A percentile compares a stretch with the other conserved stretches of the same genome.
phyloP scores from a whole-genome alignment of 2,888 invertebrate species.

The Melinaea marsaeus region DNA sequence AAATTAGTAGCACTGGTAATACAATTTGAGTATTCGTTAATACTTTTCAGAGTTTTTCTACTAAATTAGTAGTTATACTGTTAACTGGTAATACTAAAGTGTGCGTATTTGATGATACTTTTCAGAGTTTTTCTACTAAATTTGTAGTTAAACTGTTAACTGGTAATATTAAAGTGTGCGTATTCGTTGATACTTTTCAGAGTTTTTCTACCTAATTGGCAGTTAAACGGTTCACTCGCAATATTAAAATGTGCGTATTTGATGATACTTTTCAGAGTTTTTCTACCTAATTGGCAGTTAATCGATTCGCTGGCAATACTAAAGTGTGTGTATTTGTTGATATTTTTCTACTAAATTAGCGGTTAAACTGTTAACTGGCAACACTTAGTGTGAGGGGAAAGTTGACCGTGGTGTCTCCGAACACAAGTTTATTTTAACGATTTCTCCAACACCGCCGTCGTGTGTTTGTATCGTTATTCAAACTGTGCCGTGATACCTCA shows the following conservation, averaged over 20 bases:
- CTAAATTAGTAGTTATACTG: neutral
- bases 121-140: too few species aligned
- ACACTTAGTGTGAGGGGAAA: constrained; percentile 26
- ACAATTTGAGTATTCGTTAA: too few species aligned
- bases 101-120: too few species aligned
- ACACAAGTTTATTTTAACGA: constrained; percentile 20
- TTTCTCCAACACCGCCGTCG: constrained; percentile 14
- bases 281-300: neutral
- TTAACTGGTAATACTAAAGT: constrained; percentile 18
- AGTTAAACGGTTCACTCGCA: constrained; percentile 11
- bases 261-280: neutral
- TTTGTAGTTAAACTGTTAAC: too few species aligned
- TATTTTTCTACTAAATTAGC: too few species aligned
- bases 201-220: constrained; percentile 5
- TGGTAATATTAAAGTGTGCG: too few species aligned
- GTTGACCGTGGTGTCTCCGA: constrained; percentile 21
- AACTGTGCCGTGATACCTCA: constrained; percentile 12
- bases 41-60: constrained; percentile 3
- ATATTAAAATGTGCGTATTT: constrained; percentile 6
- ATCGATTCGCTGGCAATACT: constrained; percentile 18
- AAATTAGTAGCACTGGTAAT: too few species aligned
- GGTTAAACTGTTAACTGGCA: constrained; percentile 10
- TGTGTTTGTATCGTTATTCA: constrained; percentile 13
- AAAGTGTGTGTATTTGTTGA: neutral
- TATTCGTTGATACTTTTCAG: too few species aligned